These are phyloP conservation scores for Eupithecia subfuscata DNA, from an alignment of 2,888 invertebrate species.

Conservation along the genomic window DNA sequence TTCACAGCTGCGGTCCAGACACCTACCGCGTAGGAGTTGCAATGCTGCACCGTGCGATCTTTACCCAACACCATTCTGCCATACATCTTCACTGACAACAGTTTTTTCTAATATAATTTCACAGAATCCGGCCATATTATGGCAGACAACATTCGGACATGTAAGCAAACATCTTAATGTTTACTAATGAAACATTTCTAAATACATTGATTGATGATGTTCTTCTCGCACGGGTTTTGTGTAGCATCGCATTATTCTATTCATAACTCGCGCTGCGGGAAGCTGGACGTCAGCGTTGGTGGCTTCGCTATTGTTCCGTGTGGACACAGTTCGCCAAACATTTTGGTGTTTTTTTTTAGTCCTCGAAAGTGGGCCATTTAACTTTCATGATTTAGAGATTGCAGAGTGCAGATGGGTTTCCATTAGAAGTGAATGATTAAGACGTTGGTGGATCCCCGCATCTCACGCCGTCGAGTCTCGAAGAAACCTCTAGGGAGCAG, in stretches of 20 bases:
- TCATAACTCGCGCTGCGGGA: slow-evolving; percentile 78
- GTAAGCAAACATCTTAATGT: slow-evolving; percentile 84
- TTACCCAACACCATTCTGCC: slow-evolving; percentile 60
- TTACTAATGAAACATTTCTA: slow-evolving; percentile 83
- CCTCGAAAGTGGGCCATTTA: slow-evolving; percentile 72
- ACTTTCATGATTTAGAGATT: slow-evolving; percentile 78
- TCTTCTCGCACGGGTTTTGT: slow-evolving; percentile 74
- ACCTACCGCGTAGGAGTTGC: slow-evolving; percentile 64
- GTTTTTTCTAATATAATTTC: slow-evolving; percentile 74
- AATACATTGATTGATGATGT: slow-evolving; percentile 81
- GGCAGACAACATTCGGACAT: slow-evolving; percentile 76
- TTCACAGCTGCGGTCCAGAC: slow-evolving; percentile 67
- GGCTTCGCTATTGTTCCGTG: slow-evolving; percentile 74
- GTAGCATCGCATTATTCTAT: slow-evolving; percentile 76
- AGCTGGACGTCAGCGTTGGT: slow-evolving; percentile 75
- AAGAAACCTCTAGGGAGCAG: slow-evolving; percentile 61
- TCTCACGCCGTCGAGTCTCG: slow-evolving; percentile 42
- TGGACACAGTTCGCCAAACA: slow-evolving; percentile 74
- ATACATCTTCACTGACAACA: slow-evolving; percentile 68
- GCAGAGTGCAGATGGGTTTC: slow-evolving; percentile 65
- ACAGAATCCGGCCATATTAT: slow-evolving; percentile 73
- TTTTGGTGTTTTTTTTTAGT: slow-evolving; percentile 66
- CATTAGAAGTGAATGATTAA: slow-evolving; percentile 81
- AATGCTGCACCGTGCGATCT: slow-evolving; percentile 55
- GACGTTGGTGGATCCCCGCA: slow-evolving; percentile 53